These are phyloP conservation scores for Psilopsiagon aymara DNA, from an alignment of 2,113 vertebrate species.

Conservation along the genomic window DNA sequence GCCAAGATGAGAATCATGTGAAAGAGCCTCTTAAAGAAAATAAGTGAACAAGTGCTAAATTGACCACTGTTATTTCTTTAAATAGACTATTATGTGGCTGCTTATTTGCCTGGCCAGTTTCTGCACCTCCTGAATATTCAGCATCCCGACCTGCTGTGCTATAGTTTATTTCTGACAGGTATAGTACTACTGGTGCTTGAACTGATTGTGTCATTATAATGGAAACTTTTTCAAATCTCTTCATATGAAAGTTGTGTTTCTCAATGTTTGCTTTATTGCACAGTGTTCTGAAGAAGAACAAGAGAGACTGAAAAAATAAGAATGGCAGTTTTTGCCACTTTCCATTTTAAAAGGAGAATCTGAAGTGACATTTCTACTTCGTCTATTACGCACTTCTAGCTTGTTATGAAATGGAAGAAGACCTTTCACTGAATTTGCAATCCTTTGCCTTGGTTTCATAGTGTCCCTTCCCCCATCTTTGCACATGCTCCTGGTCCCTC, in stretches of 20 bases:
- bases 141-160: constrained; percentile 89
- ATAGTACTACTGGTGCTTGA: neutral
- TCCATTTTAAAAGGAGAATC: neutral
- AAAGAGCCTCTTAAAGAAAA: constrained; percentile 16
- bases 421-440: constrained; percentile 40
- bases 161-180: constrained; percentile 93
- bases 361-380: neutral
- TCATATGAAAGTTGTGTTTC: neutral
- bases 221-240: neutral
- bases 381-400: neutral
- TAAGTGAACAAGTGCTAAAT: constrained; percentile 17
- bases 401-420: constrained; percentile 18
- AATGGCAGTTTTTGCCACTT: neutral
- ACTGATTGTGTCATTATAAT: neutral
- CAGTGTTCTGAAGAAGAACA: neutral
- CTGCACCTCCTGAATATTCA: constrained; percentile 91
- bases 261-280: neutral
- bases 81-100: constrained; percentile 88
- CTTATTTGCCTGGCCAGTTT: constrained; percentile 86
- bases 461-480: neutral
- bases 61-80: constrained; percentile 58
- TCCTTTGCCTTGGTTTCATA: constrained; percentile 10
- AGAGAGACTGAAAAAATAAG: neutral
- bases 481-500: neutral
- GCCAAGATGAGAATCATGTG: neutral